Evolutionary conservation across 2,113 vertebrate species (phyloP), one percentile per base, ranked within the genome.

Genomic region (Pedetes capensis): DNA sequence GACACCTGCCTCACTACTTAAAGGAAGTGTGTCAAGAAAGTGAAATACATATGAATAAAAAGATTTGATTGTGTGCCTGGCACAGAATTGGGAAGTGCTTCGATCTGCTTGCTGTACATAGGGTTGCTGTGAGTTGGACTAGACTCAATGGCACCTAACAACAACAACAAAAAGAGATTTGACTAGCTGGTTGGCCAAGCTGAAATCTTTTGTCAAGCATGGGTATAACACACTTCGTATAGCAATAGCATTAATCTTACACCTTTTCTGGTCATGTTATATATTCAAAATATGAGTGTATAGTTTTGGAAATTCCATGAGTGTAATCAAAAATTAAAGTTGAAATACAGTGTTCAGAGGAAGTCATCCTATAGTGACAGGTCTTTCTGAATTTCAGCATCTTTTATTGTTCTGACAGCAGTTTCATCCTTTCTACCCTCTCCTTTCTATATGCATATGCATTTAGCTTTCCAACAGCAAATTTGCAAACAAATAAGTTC

Each of bases 331-430:
- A 86, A 87, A 57, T 83, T 53, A 83, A 20, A 42, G 18, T 53
- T 84, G 18, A 78, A 95, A 78, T 79, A 84, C 47, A 89, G 87
- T 66, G 14, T 27, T 55, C 20, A 53, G 27, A 80, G 9, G 51
- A 84, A 87, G n/a, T 11, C 64, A 66, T 92, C 14, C 14, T 57
- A 59, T 17, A 57, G 49, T 47, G 8, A 89, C 3, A 90, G 29
- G 27, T 89, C 7, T 78, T 85, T 88, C 8, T 89, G 22, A 86
- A 53, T 75, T 93, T 92, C 37, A 80, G 66, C 93, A 71, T 71
- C 22, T 89, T 83, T 59, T 44, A 37, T 91, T 85, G 16, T 63
- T 85, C 63, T 55, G 1, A 87, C 14, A 25, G 64, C 39, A 4
- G 11, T 84, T 44, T 87, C 75, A 49, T 59, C 32, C 3, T 5